These are phyloP conservation scores for Drosophila hydei DNA, from an alignment of 1,140 invertebrate genomes.

Conservation along the genomic window DNA sequence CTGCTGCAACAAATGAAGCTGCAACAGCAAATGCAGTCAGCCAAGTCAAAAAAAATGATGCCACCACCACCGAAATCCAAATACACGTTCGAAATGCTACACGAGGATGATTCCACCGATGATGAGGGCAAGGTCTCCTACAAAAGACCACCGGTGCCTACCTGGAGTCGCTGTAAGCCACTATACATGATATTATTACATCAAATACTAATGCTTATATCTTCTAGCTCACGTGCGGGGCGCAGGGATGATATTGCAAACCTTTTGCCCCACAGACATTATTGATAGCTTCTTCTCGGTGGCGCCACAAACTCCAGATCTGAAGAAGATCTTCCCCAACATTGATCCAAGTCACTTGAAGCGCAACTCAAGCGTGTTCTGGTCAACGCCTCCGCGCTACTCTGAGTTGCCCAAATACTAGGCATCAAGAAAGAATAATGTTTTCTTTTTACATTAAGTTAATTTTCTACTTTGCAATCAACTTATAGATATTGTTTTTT, in stretches of 20 bases:
- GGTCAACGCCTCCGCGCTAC: conserved; percentile 88
- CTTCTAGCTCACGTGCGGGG: conserved; percentile 61
- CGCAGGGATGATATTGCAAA: conserved; percentile 66
- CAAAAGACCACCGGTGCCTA: conserved; percentile 84
- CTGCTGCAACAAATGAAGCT: conserved; percentile 73
- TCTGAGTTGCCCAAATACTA: conserved; percentile 84
- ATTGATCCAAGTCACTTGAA: conserved; percentile 87
- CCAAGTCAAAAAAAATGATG: conserved; percentile 71
- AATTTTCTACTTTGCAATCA: conserved; percentile 25
- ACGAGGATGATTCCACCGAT: conserved; percentile 86
- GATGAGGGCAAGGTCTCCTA: conserved; percentile 84
- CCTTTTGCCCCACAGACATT: conserved; percentile 66
- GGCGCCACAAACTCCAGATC: conserved; percentile 87
- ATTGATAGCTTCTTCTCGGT: conserved; percentile 87
- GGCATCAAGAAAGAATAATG: background rate
- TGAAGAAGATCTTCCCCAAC: conserved; percentile 87
- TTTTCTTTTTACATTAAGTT: background rate
- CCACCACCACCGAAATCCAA: conserved; percentile 66
- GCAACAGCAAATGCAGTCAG: conserved; percentile 39
- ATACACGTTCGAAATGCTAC: conserved; percentile 84
- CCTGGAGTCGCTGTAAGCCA: conserved; percentile 85
- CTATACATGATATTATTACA: background rate
- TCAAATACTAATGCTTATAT: background rate
- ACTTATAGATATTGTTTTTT: conserved; percentile 18
- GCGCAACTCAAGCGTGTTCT: conserved; percentile 89